Evolutionary conservation across 2,113 vertebrate species (phyloP), one percentile per base, ranked within the genome.

Genomic region (Phrynosoma platyrhinos): DNA sequence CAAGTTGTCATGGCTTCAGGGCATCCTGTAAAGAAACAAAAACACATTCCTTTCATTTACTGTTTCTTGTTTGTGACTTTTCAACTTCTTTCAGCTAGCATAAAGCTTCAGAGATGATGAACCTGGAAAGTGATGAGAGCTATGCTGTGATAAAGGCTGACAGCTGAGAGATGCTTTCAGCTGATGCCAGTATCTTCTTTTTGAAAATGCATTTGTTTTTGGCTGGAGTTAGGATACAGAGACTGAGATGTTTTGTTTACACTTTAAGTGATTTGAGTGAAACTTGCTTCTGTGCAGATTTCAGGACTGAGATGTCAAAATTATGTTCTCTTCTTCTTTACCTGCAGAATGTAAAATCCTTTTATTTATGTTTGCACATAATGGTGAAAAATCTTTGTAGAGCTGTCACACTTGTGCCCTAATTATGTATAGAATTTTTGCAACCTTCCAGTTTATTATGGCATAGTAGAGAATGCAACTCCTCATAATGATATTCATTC

Each of bases 1-100:
- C 74, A 82, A 92, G 83, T 36, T 92, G 89, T n/a, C 79, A 64
- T 85, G 83, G 79, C 88, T 84, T 14, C 85, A 91, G 90, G 90
- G 91, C 91, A 94, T 36, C 32, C 87, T 75, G 88, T 88, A 62
- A 62, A 62, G 47, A 47, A 88, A 87, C 62, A 82, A 83, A 76
- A 30, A 89, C 58, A 25, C 64, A 42, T 78, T 91, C 90, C 91
- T 55, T 93, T 92, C 78, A 85, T 87, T 91, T 2, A 0, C 25
- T 88, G 20, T 84, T 69, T 80, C n/a, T 53, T 12, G 5, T 84
- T 85, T 89, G 47, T 84, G 72, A 55, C 88, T 88, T 92, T 93
- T 89, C 78, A 90, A 23, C 78, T 66, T 84, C 36, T 90, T 85
- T 79, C 8, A 81, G 32, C 55, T 81, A 25, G 66, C 91, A 87